These are phyloP conservation scores for Argyresthia albistria DNA, from an alignment of 2,888 invertebrate species.

Conservation along the genomic window DNA sequence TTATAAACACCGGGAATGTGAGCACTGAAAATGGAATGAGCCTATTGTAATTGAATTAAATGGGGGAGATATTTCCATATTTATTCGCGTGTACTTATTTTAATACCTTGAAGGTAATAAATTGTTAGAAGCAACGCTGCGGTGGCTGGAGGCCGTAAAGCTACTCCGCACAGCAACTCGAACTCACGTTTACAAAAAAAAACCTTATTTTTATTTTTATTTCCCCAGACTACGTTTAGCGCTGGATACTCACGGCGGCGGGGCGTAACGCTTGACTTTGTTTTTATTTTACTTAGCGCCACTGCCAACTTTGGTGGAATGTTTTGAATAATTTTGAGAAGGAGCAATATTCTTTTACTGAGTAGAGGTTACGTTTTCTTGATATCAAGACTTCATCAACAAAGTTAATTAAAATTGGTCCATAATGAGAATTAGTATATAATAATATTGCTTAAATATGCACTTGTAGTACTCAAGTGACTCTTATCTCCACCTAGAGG, in stretches of 20 bases:
- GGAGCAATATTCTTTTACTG: no score
- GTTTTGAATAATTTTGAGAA: no score
- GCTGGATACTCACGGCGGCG: slow-evolving; percentile 20
- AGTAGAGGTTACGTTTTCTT: no score
- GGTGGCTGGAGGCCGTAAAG: slow-evolving; percentile 8
- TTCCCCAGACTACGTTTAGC: slow-evolving; percentile 19
- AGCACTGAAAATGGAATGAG: no score
- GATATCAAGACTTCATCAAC: no score
- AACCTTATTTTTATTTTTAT: slow-evolving; percentile 32
- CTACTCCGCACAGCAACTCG: slow-evolving; percentile 19
- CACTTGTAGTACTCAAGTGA: no score
- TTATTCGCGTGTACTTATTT: not conserved
- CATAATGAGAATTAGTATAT: no score
- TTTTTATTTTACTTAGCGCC: not conserved
- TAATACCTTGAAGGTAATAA: not conserved
- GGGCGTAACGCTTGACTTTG: not conserved
- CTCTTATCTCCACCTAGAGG: no score
- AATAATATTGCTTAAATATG: no score
- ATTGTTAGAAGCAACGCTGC: not conserved
- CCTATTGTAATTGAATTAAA: not conserved
- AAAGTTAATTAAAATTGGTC: no score
- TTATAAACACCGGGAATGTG: no score
- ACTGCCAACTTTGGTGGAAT: no score
- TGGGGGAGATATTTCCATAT: not conserved
- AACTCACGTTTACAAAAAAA: slow-evolving; percentile 24